Base-by-base conservation (phyloP, 2,113 vertebrate genomes). In the Kryptolebias marmoratus region DNA sequence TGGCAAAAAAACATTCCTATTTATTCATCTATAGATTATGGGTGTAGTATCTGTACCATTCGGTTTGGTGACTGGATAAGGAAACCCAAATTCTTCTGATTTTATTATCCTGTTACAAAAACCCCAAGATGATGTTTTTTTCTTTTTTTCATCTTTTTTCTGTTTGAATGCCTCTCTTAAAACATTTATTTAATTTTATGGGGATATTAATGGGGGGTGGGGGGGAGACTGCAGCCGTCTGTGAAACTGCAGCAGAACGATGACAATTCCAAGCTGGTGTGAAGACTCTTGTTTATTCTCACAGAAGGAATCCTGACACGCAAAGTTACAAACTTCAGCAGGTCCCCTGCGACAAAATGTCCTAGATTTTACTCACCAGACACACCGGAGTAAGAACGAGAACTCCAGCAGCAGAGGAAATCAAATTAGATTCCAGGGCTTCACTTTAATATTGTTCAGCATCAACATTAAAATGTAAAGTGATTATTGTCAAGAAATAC, bases 261-360 rank as follows among this genome's bases (percentile, higher is more conserved):
- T 65, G 71, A 82, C 73, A 73, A 77, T 50, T 75, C 65, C 73
- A 79, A 79, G 67, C 72, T 67, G 65, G 27, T 57, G 58, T 54
- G 75, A 79, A 72, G 78, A 85, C 69, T 85, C 63, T 89, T 86
- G 77, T 91, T 87, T 87, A 73, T 73, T 52, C 83, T 72, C 66
- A 77, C 60, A 66, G 77, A 69, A 74, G 53, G 65, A 83, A 84
- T 59, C 69, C 70, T 83, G 81, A 69, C 58, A 52, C 55, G 61
- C 39, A 64, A 64, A 68, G 73, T 81, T 75, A 80, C 68, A 84
- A 70, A 76, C 66, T 66, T 39, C 77, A 77, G 31, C 56, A 28
- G 31, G 69, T 81, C 88, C 75, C 77, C 31, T 22, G 76, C 58
- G 77, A 83, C 71, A 73, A 67, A 64, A 39, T 44, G 80, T 79